Percentiles rank a stretch among this genome's conserved stretches.
phyloP scores from a whole-genome alignment of 2,113 vertebrate genomes.

The Tringa solitaria region DNA sequence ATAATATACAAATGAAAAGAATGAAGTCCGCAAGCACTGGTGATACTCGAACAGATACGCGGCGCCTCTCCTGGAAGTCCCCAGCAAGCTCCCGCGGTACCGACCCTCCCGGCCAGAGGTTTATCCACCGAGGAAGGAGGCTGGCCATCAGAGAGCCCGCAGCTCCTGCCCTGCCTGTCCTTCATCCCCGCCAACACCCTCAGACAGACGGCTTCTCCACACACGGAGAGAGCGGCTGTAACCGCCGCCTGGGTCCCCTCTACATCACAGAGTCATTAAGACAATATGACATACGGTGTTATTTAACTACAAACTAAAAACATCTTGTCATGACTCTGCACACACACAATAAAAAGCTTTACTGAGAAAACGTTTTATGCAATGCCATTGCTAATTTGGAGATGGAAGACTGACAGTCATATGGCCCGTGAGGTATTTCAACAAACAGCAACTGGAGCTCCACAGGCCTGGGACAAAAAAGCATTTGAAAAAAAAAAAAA shows the following conservation, averaged over 20 bases:
- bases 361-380: conserved; percentile 57
- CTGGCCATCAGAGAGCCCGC: conserved; percentile 34
- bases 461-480: conserved; percentile 8
- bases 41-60: neutral
- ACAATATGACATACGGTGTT: conserved; percentile 48
- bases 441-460: conserved; percentile 29
- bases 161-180: conserved; percentile 18
- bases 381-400: conserved; percentile 59
- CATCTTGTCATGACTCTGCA: conserved; percentile 62
- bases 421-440: conserved; percentile 49
- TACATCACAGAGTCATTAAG: conserved; percentile 57
- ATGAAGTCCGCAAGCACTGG: conserved; percentile 21
- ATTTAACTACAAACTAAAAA: conserved; percentile 66
- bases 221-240: neutral
- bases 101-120: neutral
- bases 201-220: neutral
- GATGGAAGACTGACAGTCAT: conserved; percentile 61
- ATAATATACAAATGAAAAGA: neutral
- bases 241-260: conserved; percentile 33
- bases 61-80: conserved; percentile 40
- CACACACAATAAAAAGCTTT: conserved; percentile 62
- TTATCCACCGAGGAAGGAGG: neutral
- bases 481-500: neutral
- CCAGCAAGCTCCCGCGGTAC: conserved; percentile 18
- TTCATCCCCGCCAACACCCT: neutral